Conservation (phyloP, 2,888 invertebrate genomes). For the Lymantria monacha region DNA sequence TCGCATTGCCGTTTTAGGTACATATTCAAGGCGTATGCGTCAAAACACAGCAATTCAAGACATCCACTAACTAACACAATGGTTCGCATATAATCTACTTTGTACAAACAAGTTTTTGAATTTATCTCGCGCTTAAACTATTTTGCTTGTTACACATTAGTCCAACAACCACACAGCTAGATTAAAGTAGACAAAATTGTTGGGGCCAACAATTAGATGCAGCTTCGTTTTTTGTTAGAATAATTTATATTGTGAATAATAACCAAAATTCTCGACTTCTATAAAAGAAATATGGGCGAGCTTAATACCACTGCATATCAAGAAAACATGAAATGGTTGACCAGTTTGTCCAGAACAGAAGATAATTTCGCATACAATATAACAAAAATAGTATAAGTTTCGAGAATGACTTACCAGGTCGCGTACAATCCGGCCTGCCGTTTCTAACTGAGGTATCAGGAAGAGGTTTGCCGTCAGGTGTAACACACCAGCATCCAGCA, state of each 20-base stretch:
- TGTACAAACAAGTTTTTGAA: too few species aligned
- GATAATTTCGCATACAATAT: background rate
- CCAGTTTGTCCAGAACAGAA: background rate
- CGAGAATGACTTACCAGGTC: conserved; percentile 55
- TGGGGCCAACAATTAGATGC: too few species aligned
- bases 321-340: background rate
- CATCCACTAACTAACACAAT: background rate
- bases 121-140: too few species aligned
- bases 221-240: too few species aligned
- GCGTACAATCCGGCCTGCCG: conserved; percentile 86
- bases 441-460: conserved; percentile 89
- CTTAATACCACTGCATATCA: too few species aligned
- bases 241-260: too few species aligned
- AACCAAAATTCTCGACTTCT: too few species aligned
- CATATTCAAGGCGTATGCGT: background rate
- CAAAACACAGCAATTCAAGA: background rate
- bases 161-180: too few species aligned
- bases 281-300: too few species aligned
- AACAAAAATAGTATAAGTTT: background rate
- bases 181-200: too few species aligned
- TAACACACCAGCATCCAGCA: conserved; percentile 95
- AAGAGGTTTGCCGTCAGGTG: conserved; percentile 90
- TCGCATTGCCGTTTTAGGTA: background rate
- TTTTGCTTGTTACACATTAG: too few species aligned
- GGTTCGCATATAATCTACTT: background rate